Conservation (phyloP, 1,140 invertebrate species). For the Chrysopa pallens region DNA sequence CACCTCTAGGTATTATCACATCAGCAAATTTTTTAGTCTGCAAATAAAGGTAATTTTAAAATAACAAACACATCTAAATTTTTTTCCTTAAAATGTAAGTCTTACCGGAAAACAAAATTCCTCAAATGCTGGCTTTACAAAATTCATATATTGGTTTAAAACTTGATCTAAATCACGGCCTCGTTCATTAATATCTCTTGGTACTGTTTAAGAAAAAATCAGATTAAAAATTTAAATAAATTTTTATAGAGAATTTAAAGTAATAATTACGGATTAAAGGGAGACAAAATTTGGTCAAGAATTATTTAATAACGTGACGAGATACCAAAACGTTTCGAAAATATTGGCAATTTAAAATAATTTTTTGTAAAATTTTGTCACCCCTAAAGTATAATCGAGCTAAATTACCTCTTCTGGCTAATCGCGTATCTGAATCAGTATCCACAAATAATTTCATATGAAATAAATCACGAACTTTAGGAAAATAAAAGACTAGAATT, state of each 20-base stretch:
- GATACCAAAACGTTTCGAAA: neutral
- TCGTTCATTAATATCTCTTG: slow-evolving; percentile 85
- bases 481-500: slow-evolving; percentile 95
- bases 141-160: slow-evolving; percentile 90
- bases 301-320: too few species aligned
- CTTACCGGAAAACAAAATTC: slow-evolving; percentile 95
- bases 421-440: slow-evolving; percentile 91
- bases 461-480: slow-evolving; percentile 84
- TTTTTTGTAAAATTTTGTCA: neutral
- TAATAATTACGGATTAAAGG: too few species aligned
- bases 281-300: too few species aligned
- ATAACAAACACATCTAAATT: too few species aligned
- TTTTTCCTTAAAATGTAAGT: too few species aligned
- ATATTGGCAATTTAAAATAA: neutral
- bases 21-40: slow-evolving; percentile 99
- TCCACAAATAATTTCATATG: slow-evolving; percentile 99
- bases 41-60: slow-evolving; percentile 23
- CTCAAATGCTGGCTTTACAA: slow-evolving; percentile 97
- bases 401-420: slow-evolving; percentile 73
- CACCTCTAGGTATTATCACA: slow-evolving; percentile 94
- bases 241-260: neutral
- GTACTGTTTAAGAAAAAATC: slow-evolving; percentile 42
- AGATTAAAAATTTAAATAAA: neutral
- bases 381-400: slow-evolving; percentile 6
- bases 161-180: slow-evolving; percentile 88